A percentile compares a stretch with the other conserved stretches of the same genome.
Conservation (phyloP, 2,797 vertebrate species). For the Gallinago stenura region DNA sequence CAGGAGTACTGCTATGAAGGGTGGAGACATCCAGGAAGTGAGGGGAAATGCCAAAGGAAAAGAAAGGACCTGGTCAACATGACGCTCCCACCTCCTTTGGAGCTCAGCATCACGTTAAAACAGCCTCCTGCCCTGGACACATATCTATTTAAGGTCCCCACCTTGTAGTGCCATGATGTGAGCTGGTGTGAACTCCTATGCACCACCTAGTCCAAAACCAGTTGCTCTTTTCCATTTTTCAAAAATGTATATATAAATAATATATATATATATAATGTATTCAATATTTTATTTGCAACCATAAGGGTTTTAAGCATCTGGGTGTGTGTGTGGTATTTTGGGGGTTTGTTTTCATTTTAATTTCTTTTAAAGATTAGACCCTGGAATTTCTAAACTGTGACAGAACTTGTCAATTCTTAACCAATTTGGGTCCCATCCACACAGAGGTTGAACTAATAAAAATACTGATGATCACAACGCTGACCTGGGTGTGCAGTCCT, state of each 20-base stretch:
- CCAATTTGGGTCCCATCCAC: not conserved
- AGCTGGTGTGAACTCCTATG: not conserved
- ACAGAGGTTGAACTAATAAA: not conserved
- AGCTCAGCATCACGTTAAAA: not conserved
- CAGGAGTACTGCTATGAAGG: not conserved
- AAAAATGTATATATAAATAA: not conserved
- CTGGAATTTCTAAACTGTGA: not conserved
- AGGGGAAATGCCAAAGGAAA: not conserved
- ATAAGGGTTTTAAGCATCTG: not conserved
- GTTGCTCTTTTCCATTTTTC: not conserved
- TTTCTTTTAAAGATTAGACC: not conserved
- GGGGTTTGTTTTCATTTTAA: not conserved
- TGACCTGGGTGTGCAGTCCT: not conserved
- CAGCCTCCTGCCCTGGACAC: too few relatives aligned
- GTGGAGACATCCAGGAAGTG: not conserved
- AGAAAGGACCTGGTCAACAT: not conserved
- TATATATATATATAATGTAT: not conserved
- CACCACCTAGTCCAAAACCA: not conserved
- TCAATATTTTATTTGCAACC: not conserved
- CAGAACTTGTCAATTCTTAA: not conserved
- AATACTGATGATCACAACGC: not conserved
- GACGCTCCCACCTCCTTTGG: not conserved
- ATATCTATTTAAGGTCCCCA: not conserved
- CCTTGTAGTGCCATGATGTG: rapidly evolving
- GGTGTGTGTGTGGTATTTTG: not conserved